phyloP scores from a whole-genome alignment of 2,113 vertebrate species.

The Cheirogaleus medius region DNA sequence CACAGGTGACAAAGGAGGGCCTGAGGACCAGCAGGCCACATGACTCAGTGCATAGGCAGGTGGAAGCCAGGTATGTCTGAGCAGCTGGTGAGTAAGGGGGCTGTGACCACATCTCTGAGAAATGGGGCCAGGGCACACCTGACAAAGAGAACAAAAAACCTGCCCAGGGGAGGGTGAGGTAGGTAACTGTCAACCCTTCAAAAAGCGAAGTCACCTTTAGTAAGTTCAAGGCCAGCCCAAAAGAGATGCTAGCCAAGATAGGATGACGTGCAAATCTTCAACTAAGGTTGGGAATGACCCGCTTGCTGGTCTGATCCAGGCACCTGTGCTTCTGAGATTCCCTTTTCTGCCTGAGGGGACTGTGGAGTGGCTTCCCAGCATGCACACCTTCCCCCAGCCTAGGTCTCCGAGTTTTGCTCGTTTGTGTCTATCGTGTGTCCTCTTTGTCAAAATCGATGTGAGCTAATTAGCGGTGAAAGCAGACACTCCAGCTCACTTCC shows the following conservation, averaged over 20 bases:
- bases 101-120: neutral
- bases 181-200: neutral
- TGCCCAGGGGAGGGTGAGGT: neutral
- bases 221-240: neutral
- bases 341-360: neutral
- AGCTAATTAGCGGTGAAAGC: conserved; percentile 25
- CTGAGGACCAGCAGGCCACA: neutral
- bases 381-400: neutral
- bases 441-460: neutral
- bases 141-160: neutral
- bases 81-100: neutral
- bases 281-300: no score
- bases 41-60: neutral
- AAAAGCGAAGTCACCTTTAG: neutral
- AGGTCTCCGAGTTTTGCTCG: neutral
- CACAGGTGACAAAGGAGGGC: no score
- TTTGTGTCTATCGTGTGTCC: neutral
- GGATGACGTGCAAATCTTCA: neutral
- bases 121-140: neutral
- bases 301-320: accelerated
- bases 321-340: no score
- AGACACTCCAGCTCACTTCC: neutral
- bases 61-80: neutral
- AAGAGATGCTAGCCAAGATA: neutral
- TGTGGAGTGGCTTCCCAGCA: neutral